Evolutionary conservation across 2,888 invertebrate genomes (phyloP), one percentile per base, ranked within the genome.

Genomic region (Protophormia terraenovae): DNA sequence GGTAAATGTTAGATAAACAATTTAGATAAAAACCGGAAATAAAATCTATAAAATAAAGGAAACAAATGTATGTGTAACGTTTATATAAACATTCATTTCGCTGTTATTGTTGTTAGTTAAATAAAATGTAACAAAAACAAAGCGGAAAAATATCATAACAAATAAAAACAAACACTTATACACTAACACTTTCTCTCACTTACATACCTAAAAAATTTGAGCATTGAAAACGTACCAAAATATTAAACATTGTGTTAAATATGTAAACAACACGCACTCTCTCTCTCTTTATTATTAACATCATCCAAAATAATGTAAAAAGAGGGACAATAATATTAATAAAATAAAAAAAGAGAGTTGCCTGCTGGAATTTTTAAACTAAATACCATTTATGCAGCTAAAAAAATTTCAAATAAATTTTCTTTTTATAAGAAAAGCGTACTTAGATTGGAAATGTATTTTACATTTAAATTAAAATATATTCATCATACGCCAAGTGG

Each of bases 21-120:
- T 64, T 14, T 50, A 60, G 60, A 60, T 50, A 50, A 73, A 73
- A 58, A 62, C 75, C 60, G 81, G 75, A 81, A 81, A 81, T 75
- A 69, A 67, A 69, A 79, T 62, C 32, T 64, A 64, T 41, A 32
- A 62, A 72, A 71, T 64, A 55, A 66, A 53, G 53, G 53, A 66
- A 66, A 66, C 22, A 50, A 55, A 24, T 53, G 66, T 75, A 62
- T 58, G 53, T 45, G 22, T 78, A 64, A 24, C 60, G 32, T 60
- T 67, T 16, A 58, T 41, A 41, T 22, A 66, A 24, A 55, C 32
- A 64, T 24, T 32, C 27, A 16, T 76, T 64, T 38, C 29, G 38
- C 24, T 60, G 32, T 55, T 75, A 24, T 27, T 69, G 67, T 72
- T 55, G 29, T 24, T 47, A 14, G 14, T 78, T 38, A 29, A 69